Evolutionary conservation across 2,888 invertebrate species (phyloP).

Genomic region (Tipula lateralis): DNA sequence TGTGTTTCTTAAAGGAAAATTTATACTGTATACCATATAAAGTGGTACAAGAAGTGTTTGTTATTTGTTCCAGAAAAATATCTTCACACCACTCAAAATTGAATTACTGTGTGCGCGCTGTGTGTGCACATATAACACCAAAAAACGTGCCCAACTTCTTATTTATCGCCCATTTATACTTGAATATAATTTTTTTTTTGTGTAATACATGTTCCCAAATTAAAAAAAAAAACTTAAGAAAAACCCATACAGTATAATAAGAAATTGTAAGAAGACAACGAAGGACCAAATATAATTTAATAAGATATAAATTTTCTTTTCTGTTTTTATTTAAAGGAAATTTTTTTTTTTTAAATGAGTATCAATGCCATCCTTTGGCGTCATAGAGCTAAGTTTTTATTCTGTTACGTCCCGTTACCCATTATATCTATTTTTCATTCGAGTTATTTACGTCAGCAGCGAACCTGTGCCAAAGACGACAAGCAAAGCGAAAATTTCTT

Average conservation of each 20-base stretch:
- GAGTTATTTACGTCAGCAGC: not conserved
- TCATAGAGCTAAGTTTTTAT: not conserved
- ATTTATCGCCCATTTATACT: not conserved
- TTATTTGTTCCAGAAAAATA: not conserved
- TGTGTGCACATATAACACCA: not conserved
- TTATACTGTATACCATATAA: not conserved
- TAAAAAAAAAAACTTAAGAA: not conserved
- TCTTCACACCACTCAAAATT: not conserved
- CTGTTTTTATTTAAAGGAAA: not conserved
- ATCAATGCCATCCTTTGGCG: constrained; percentile 19
- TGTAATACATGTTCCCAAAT: not conserved
- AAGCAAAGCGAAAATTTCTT: not conserved
- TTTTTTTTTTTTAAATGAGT: not conserved
- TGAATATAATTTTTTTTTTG: not conserved
- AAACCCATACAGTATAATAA: not conserved
- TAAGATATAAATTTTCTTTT: not conserved
- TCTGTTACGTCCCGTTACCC: not conserved
- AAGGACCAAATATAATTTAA: not conserved
- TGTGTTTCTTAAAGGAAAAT: not conserved
- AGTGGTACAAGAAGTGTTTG: not conserved
- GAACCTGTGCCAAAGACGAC: not conserved
- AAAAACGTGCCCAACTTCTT: not conserved
- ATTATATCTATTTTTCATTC: not conserved
- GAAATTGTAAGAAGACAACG: not conserved
- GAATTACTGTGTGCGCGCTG: constrained; percentile 13